phyloP scores from a whole-genome alignment of 2,113 vertebrate genomes.

The Hystrix brachyura region DNA sequence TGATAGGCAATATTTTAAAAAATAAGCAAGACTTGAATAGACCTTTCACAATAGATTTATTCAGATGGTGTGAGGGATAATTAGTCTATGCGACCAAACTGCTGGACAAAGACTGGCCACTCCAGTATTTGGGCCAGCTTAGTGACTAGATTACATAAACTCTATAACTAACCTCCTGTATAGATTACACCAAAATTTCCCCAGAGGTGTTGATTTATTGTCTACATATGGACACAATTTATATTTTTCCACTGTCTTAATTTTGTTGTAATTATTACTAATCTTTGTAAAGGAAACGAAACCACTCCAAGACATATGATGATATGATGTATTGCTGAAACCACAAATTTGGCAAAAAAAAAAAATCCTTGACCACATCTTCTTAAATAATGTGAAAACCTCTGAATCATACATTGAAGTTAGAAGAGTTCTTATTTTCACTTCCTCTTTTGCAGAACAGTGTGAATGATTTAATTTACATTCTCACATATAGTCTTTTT shows the following conservation, averaged over 20 bases:
- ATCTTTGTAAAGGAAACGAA: slow-evolving; percentile 50
- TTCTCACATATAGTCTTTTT: background rate
- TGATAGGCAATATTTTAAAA: background rate
- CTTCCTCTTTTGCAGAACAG: slow-evolving; percentile 63
- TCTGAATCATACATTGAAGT: background rate
- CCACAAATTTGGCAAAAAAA: slow-evolving; percentile 29
- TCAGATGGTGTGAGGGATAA: background rate
- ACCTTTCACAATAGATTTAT: background rate
- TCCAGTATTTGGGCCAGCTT: background rate
- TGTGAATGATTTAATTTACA: slow-evolving; percentile 16
- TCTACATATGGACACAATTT: background rate
- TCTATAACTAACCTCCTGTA: background rate
- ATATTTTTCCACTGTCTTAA: background rate
- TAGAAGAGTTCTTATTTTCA: slow-evolving; percentile 47
- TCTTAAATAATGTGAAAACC: slow-evolving; percentile 35
- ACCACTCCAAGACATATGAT: background rate
- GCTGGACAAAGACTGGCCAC: background rate
- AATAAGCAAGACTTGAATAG: background rate
- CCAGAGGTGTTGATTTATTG: background rate
- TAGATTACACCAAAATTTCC: slow-evolving; percentile 5
- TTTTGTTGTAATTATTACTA: slow-evolving; percentile 13
- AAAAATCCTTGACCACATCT: slow-evolving; percentile 28
- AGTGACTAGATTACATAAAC: background rate
- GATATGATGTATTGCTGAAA: slow-evolving; percentile 26
- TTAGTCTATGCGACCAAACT: background rate